These are phyloP conservation scores for Lydus trimaculatus DNA, from an alignment of 2,888 invertebrate genomes.

Conservation along the genomic window DNA sequence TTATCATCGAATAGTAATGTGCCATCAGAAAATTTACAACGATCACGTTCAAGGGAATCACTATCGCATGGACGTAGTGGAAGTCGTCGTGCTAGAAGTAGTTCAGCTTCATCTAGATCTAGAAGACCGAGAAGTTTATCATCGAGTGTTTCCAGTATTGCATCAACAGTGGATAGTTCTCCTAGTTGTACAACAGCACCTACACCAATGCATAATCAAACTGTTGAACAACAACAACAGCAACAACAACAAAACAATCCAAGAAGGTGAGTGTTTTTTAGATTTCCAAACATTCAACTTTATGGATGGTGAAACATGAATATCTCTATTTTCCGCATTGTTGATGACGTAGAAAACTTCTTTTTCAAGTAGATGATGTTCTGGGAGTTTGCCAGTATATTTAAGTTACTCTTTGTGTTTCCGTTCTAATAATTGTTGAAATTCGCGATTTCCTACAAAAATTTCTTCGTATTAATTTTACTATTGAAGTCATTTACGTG, in stretches of 20 bases:
- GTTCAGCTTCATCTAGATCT: conserved; percentile 55
- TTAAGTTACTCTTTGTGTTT: conserved; percentile 36
- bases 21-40: conserved; percentile 28
- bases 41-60: conserved; percentile 48
- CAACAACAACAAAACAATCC: conserved; percentile 38
- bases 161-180: conserved; percentile 56
- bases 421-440: conserved; percentile 30
- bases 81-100: conserved; percentile 49
- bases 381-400: not conserved
- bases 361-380: not conserved
- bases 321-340: conserved; percentile 10
- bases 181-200: conserved; percentile 50
- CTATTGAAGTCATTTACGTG: not conserved
- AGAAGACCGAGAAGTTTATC: conserved; percentile 56
- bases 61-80: conserved; percentile 46
- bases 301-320: not conserved
- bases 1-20: conserved; percentile 37
- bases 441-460: not conserved
- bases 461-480: not conserved
- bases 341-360: conserved; percentile 2
- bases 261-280: not conserved
- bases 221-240: conserved; percentile 35
- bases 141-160: conserved; percentile 57
- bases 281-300: conserved; percentile 7
- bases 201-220: conserved; percentile 39